A percentile compares a stretch with the other conserved stretches of the same genome.
These are phyloP conservation scores for Xenopus tropicalis DNA, from an alignment of 2,113 vertebrate genomes.

Conservation along the genomic window UCB_Xtro_10.0 CM004446.2:121730001-121730500, in stretches of 20 bases:
- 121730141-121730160: no score
- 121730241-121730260: neutral
- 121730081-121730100: no score
- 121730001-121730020: no score
- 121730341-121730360: neutral
- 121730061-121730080: no score
- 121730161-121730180: no score
- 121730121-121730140: no score
- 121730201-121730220: neutral
- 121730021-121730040: no score
- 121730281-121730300: neutral
- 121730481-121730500: slow-evolving; percentile 5
- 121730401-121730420: neutral
- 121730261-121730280: neutral
- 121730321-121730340: neutral
- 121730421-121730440: slow-evolving; percentile 6
- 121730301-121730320: neutral
- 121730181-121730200: neutral
- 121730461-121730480: slow-evolving; percentile 3
- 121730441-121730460: neutral
- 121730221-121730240: neutral
- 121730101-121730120: no score
- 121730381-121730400: neutral
- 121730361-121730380: neutral
- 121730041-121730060: no score